Evolutionary conservation across 2,888 invertebrate genomes (phyloP).

Genomic region (Acanthacorydalis orientalis): DNA sequence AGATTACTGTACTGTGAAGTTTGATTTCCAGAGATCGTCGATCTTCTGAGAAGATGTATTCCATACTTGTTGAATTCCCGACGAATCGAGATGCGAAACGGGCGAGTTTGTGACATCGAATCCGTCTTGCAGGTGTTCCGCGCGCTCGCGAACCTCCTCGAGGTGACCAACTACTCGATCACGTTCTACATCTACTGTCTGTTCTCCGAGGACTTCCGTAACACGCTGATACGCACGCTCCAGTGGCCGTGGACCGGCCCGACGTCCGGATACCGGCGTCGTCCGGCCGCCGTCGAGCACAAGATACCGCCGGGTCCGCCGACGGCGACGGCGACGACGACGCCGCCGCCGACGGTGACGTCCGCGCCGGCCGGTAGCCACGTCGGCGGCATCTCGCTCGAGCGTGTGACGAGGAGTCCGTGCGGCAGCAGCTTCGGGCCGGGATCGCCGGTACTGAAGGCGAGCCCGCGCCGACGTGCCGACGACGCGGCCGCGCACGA

Average conservation of each 20-base stretch:
- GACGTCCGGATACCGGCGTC: constrained; percentile 13
- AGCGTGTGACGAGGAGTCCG: too few species aligned
- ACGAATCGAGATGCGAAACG: too few species aligned
- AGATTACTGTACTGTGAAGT: too few species aligned
- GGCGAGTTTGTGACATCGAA: too few species aligned
- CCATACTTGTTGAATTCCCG: too few species aligned
- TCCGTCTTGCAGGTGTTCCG: constrained; percentile 44
- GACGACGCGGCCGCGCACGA: too few species aligned
- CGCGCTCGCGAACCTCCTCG: constrained; percentile 53
- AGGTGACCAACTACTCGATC: constrained; percentile 58
- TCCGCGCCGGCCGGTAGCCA: constrained; percentile 2
- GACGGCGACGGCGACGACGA: background rate
- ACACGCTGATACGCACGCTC: constrained; percentile 46
- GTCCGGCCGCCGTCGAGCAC: background rate
- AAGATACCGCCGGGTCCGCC: constrained; percentile 3
- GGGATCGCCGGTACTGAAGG: too few species aligned
- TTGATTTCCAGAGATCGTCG: too few species aligned
- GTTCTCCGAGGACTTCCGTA: constrained; percentile 60
- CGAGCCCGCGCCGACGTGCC: too few species aligned
- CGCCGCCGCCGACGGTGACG: constrained; percentile 1
- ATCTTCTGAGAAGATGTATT: too few species aligned
- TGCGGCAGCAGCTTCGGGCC: too few species aligned
- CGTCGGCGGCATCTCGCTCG: background rate
- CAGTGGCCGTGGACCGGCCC: constrained; percentile 34
- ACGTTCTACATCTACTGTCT: constrained; percentile 67